Percentiles rank a stretch among this genome's conserved stretches.
phyloP scores from a whole-genome alignment of 2,888 invertebrate genomes.

The Plebejus anna region DNA sequence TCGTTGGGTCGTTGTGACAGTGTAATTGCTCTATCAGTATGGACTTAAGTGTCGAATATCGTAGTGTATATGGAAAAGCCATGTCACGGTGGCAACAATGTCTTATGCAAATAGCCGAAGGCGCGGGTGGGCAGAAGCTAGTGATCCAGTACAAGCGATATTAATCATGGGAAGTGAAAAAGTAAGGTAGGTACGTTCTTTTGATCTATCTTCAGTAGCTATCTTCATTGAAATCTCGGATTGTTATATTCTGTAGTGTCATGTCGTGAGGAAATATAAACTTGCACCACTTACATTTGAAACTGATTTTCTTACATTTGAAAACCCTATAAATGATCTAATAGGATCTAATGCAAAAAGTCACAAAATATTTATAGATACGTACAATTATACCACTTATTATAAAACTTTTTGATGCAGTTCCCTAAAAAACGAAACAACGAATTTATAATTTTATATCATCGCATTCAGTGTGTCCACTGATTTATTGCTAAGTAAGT shows the following conservation, averaged over 20 bases:
- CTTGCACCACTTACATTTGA: no score
- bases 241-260: no score
- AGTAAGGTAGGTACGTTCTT: no score
- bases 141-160: not conserved
- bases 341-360: no score
- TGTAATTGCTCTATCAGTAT: not conserved
- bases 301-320: no score
- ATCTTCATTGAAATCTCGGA: no score
- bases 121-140: slow-evolving; percentile 13
- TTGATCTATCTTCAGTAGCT: no score
- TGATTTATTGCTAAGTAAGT: slow-evolving; percentile 14
- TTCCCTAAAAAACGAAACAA: not conserved
- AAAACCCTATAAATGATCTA: no score
- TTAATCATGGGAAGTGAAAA: not conserved
- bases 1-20: not conserved
- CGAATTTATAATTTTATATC: not conserved
- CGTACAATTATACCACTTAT: no score
- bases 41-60: slow-evolving; percentile 30
- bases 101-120: slow-evolving; percentile 41
- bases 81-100: slow-evolving; percentile 40
- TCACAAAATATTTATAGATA: no score
- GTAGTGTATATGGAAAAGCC: slow-evolving; percentile 41
- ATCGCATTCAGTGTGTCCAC: not conserved
- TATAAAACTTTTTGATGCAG: no score
- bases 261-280: no score